These are phyloP conservation scores for Mimas tiliae DNA, from an alignment of 2,888 invertebrate genomes.

Conservation along the genomic window DNA sequence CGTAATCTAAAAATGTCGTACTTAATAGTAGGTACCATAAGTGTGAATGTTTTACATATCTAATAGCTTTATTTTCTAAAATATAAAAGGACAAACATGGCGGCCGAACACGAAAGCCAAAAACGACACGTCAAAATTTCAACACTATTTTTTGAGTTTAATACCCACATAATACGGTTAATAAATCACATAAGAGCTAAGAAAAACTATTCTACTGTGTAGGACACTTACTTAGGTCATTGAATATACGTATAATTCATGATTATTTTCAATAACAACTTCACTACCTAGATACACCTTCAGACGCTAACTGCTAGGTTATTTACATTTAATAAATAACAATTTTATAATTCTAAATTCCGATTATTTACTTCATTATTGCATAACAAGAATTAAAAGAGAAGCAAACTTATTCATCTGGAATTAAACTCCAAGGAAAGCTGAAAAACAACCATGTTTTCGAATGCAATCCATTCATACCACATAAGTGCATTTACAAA, in stretches of 20 bases:
- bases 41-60: conserved; percentile 22
- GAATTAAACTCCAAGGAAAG: conserved; percentile 69
- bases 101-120: conserved; percentile 75
- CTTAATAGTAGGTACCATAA: not conserved
- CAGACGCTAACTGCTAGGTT: conserved; percentile 71
- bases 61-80: conserved; percentile 51
- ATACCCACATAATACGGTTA: conserved; percentile 30
- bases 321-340: conserved; percentile 64
- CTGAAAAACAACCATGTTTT: conserved; percentile 85
- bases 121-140: conserved; percentile 80
- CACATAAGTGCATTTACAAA: conserved; percentile 27
- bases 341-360: conserved; percentile 47
- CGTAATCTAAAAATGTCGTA: not conserved
- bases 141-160: conserved; percentile 53
- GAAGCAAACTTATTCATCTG: conserved; percentile 55
- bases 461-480: conserved; percentile 63
- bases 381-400: conserved; percentile 47
- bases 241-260: conserved; percentile 68
- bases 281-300: conserved; percentile 64
- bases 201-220: conserved; percentile 43
- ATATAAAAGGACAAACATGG: conserved; percentile 82
- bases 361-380: conserved; percentile 50
- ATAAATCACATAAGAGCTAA: conserved; percentile 31
- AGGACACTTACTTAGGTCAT: conserved; percentile 74
- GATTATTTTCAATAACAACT: conserved; percentile 68